Conservation (phyloP, 1,140 invertebrate species). For the Goniozus legneri region DNA sequence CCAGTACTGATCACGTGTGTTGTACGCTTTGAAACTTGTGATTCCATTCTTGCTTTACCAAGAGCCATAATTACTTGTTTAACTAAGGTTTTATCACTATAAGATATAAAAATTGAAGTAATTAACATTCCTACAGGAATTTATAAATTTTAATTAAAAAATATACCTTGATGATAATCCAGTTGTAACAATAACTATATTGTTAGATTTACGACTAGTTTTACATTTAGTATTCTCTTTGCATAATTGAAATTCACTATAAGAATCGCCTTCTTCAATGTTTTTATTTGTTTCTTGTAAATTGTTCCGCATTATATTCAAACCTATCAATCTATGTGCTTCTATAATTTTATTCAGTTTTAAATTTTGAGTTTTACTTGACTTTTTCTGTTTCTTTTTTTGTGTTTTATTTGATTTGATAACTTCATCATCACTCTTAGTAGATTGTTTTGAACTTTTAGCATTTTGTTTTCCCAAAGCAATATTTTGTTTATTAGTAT, state of each 20-base stretch:
- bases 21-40: slow-evolving; percentile 39
- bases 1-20: slow-evolving; percentile 51
- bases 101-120: slow-evolving; percentile 13
- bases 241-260: slow-evolving; percentile 28
- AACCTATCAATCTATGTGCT: slow-evolving; percentile 31
- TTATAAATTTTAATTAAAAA: slow-evolving; percentile 9
- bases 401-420: too few relatives aligned
- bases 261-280: slow-evolving; percentile 19
- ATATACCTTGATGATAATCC: slow-evolving; percentile 37
- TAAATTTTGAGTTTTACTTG: slow-evolving; percentile 2
- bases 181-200: slow-evolving; percentile 37
- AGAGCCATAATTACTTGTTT: slow-evolving; percentile 35
- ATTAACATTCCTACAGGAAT: slow-evolving; percentile 6
- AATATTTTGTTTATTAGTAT: slow-evolving; percentile 9
- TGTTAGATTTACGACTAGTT: slow-evolving; percentile 13
- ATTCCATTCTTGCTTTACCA: slow-evolving; percentile 34
- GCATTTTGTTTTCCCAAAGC: background rate
- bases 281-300: slow-evolving; percentile 44
- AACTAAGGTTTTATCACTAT: slow-evolving; percentile 40
- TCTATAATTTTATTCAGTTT: slow-evolving; percentile 17
- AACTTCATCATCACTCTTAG: slow-evolving; percentile 6
- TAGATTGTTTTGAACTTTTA: background rate
- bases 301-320: too few relatives aligned
- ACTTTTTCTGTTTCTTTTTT: slow-evolving; percentile 7
- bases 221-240: slow-evolving; percentile 14